Evolutionary conservation across 2,888 invertebrate genomes (phyloP).

Genomic region (Gonocerus acuteangulatus): DNA sequence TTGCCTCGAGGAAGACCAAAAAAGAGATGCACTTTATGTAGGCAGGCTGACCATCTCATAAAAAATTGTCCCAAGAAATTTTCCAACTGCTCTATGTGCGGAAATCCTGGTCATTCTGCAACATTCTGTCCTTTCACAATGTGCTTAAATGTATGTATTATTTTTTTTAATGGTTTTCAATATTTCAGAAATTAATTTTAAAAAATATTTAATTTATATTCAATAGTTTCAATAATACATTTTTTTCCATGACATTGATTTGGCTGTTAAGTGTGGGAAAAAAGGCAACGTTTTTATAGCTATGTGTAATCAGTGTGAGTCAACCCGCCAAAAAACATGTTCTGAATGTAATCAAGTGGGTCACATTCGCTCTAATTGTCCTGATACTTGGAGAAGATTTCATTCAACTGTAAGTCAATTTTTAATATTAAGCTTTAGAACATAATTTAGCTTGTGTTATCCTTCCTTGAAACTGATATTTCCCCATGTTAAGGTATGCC

Average conservation of each 20-base stretch:
- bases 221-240: no score
- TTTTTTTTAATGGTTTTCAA: background rate
- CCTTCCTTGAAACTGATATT: no score
- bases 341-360: constrained; percentile 9
- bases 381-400: constrained; percentile 24
- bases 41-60: constrained; percentile 19
- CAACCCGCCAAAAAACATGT: background rate
- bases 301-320: constrained; percentile 9
- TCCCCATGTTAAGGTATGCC: no score
- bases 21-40: constrained; percentile 26
- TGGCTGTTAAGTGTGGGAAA: constrained; percentile 24
- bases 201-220: no score
- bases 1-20: constrained; percentile 3
- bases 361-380: constrained; percentile 2
- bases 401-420: constrained; percentile 24
- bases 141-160: constrained; percentile 28
- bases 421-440: background rate
- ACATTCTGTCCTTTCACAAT: constrained; percentile 27
- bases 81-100: constrained; percentile 29
- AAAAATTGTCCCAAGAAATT: constrained; percentile 28
- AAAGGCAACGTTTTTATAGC: constrained; percentile 3
- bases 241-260: no score
- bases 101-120: constrained; percentile 24
- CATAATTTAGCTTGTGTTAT: no score
- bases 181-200: no score